Conservation (phyloP, 1,140 invertebrate genomes). For the Atopsyche davidsoni region DNA sequence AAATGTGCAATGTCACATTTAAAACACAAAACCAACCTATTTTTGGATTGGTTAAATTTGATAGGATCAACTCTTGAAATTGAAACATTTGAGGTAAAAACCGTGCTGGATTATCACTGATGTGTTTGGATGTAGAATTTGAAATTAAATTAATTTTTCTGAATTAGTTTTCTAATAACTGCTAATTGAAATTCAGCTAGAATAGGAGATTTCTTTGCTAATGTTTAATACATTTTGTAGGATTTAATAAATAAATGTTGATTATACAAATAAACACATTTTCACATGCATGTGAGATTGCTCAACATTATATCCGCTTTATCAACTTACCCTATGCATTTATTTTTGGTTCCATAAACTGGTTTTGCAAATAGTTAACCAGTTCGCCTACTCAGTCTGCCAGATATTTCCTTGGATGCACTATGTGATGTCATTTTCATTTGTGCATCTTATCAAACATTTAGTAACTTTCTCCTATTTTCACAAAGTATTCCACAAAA, state of each 20-base stretch:
- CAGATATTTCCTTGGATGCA: no score
- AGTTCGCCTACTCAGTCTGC: no score
- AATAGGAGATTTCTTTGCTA: neutral
- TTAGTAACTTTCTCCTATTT: no score
- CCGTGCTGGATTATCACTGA: neutral
- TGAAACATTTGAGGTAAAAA: neutral
- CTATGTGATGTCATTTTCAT: no score
- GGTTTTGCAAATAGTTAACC: no score
- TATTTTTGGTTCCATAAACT: no score
- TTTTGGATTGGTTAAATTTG: neutral
- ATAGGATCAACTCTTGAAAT: neutral
- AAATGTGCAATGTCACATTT: neutral
- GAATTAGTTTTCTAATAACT: slow-evolving; percentile 5
- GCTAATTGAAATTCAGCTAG: slow-evolving; percentile 5
- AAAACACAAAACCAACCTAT: neutral
- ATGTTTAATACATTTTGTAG: neutral
- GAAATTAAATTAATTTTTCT: slow-evolving; percentile 5
- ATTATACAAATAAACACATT: slow-evolving; percentile 2
- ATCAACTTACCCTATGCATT: slow-evolving; percentile 7
- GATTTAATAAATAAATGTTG: slow-evolving; percentile 10
- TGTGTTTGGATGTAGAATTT: neutral
- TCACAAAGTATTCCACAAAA: no score
- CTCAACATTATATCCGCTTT: slow-evolving; percentile 5
- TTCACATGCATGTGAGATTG: neutral
- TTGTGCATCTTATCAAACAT: no score